Base-by-base conservation (phyloP, 1,140 invertebrate species). In the Brachystomella parvula region DNA sequence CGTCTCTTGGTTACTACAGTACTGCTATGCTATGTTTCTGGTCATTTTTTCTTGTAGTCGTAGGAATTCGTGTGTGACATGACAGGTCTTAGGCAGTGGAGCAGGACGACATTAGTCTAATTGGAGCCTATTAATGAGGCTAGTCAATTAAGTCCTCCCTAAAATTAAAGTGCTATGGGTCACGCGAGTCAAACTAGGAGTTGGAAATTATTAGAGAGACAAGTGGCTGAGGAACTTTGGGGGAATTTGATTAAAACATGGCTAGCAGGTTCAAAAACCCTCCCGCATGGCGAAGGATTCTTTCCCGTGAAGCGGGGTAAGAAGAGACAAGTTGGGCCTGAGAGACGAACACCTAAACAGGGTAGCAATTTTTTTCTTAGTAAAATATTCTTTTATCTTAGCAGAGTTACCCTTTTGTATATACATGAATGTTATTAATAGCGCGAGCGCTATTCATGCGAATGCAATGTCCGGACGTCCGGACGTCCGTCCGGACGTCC, bases 71-170 rank as follows among this genome's bases (percentile, higher is more conserved):
- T 53, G 24, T 53, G 49, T 17, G 49, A 15, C 49, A 19, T 26
- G 49, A 53, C 12, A 44, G n/a, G 39, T 44, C n/a, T 44, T 9
- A 12, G n/a, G 39, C 9, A 44, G 39, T 9, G 49, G 6, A 53
- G 24, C 24, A 17, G 49, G 49, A 53, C 49, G 24, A 24, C n/a
- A n/a, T n/a, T n/a, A n/a, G n/a, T n/a, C n/a, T n/a, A n/a, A n/a
- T n/a, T n/a, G 21, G 24, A 53, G 24, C 3, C 49, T 53, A 53
- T 53, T 53, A 53, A 53, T 53, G 49, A 53, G 49, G 24, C 49
- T 17, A 24, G 49, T 53, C 12, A 53, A 53, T 53, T 53, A 53
- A 24, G 49, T 24, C 24, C 49, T 9, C 6, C 21, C 3, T 12
- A 24, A 24, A 53, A 53, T 53, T 53, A 53, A 39, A 53, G 49